Base-by-base conservation (phyloP, 2,888 invertebrate species). In the Netelia fuscicornis region DNA sequence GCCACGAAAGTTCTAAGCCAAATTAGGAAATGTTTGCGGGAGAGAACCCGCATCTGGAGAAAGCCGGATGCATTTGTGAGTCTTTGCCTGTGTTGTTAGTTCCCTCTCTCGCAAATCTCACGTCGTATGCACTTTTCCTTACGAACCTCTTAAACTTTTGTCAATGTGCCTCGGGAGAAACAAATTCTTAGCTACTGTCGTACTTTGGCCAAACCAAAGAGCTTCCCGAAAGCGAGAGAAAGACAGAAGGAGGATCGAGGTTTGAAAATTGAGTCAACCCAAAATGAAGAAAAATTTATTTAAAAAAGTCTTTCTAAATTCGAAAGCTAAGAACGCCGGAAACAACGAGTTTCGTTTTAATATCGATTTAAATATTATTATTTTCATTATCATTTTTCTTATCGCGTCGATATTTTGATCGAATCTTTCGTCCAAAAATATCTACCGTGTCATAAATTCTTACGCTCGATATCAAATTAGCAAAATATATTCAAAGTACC, bases 1-100 rank as follows among this genome's bases (percentile, higher is more conserved):
- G 11, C 77, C 77, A 30, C 17, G 44, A 82, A 82, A 82, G 48
- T 82, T 77, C 58, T 60, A 54, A 82, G 82, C 71, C 71, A 77
- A 77, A 82, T 82, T 77, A 77, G 76, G 75, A 52, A 54, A 54
- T 70, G 44, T 67, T 67, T 44, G 52, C 52, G 13, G 23, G 54
- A 68, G 25, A 30, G 62, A 30, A 23, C 25, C 13, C 62, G 25
- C 58, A 58, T 58, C 58, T 9, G 58, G 9, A 48, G 13, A 48
- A 13, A 13, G 48, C 48, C 48, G 13, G 2, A 48, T 48, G 48
- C 13, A 48, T 13, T 48, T 13, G 13, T 48, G 48, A 48, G 48
- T 48, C 48, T 48, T 13, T 48, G 13, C 11, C 11, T 6, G 48
- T 13, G 48, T 48, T 17, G 9, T 48, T 48, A 13, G 10, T 48